Evolutionary conservation across 2,797 vertebrate species (phyloP), one percentile per base, ranked within the genome.

Genomic region (Brachyrhaphis roseni): DNA sequence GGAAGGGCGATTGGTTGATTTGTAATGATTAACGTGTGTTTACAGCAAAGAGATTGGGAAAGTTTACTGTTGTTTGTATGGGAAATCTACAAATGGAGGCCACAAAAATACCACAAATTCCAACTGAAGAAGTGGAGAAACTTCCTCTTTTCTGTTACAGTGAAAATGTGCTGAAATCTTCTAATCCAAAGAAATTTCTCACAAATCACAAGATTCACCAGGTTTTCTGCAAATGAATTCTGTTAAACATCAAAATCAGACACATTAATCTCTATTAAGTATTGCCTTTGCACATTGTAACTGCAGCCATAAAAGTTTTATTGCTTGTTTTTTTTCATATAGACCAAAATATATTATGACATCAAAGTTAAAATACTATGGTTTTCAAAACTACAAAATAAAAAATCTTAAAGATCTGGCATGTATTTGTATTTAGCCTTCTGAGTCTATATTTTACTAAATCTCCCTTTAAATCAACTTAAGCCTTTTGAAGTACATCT

Each of bases 1-100:
- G 15, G 51, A 55, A 23, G 71, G 28, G 41, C 5, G 34, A 31
- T 57, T 34, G 73, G 46, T 46, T 72, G 75, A 78, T 47, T 75
- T 49, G 45, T 10, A 57, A 18, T 36, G 49, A 53, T 71, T 18
- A 72, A 49, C 70, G 49, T 53, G 55, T 53, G 89, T 91, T 88
- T 91, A 90, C 39, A 85, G 51, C 20, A 26, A 49, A 57, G 31
- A 39, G 72, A 59, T 81, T 2, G 26, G 18, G 43, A 62, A 84
- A 36, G 87, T 90, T 87, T 87, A 88, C 72, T 70, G 45, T 41
- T 87, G 77, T 88, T 90, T 82, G 64, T 79, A 36, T 70, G 1
- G 57, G 6, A 62, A 87, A 77, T 76, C 66, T 77, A 8, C 57
- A 79, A 49, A 82, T 16, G 0, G 34, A 82, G 66, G 46, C 70